Percentiles rank a stretch among this genome's conserved stretches.
Conservation (phyloP, 2,888 invertebrate genomes). For the Drosophila paranaensis region DNA sequence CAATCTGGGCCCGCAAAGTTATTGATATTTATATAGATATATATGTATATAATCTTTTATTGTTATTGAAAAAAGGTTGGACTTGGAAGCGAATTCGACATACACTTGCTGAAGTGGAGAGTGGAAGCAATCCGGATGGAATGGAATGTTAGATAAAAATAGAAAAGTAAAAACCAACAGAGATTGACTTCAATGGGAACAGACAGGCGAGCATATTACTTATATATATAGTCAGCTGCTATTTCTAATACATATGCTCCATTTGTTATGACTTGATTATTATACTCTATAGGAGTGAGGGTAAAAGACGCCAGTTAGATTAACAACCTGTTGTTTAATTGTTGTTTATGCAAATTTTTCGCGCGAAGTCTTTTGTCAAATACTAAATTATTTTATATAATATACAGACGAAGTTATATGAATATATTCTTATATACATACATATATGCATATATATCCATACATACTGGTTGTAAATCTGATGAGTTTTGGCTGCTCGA, state of each 20-base stretch:
- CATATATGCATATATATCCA: background rate
- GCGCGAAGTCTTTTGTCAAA: conserved; percentile 22
- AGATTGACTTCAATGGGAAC: no score
- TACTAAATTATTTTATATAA: conserved; percentile 6
- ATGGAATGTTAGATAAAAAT: no score
- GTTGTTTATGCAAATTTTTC: conserved; percentile 40
- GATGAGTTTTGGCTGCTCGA: conserved; percentile 14
- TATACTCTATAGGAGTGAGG: background rate
- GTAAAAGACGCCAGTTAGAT: conserved; percentile 12
- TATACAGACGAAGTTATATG: background rate
- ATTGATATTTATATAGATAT: background rate
- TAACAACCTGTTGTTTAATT: conserved; percentile 22
- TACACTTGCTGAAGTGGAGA: background rate
- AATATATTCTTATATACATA: background rate
- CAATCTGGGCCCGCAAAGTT: conserved; percentile 1
- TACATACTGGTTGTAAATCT: conserved; percentile 4
- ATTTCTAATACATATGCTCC: background rate
- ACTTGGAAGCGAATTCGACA: background rate
- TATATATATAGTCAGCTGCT: background rate
- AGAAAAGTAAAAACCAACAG: no score
- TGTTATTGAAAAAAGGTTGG: no score
- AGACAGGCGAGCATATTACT: background rate
- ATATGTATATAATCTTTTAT: background rate
- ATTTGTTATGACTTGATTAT: background rate
- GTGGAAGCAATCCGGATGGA: background rate